Evolutionary conservation across 1,140 invertebrate species (phyloP).

Genomic region (Laupala kohalensis): DNA sequence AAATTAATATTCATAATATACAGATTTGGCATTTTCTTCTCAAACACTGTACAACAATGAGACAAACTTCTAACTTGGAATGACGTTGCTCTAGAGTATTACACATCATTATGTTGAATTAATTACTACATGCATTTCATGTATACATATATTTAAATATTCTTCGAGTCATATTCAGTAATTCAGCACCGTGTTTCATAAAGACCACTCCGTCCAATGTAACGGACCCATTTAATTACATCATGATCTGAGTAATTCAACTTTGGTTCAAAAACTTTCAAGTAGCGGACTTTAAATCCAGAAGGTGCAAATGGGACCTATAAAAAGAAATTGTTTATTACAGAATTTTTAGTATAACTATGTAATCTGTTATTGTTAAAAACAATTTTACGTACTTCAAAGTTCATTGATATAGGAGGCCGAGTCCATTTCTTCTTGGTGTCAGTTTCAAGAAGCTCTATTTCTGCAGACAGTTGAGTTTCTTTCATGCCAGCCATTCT

Average conservation of each 20-base stretch:
- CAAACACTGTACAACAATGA: neutral
- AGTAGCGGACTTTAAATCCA: slow-evolving; percentile 95
- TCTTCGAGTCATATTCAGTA: neutral
- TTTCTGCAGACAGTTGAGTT: slow-evolving; percentile 97
- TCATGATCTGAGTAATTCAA: slow-evolving; percentile 99
- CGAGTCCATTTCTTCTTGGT: slow-evolving; percentile 99
- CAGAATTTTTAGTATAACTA: neutral
- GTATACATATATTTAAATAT: neutral
- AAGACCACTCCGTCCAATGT: slow-evolving; percentile 95
- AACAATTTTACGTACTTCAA: slow-evolving; percentile 58
- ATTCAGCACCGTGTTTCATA: slow-evolving; percentile 96
- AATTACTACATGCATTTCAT: neutral
- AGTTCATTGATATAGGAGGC: slow-evolving; percentile 99
- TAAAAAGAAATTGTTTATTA: slow-evolving; percentile 18
- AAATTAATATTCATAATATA: neutral
- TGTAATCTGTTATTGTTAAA: neutral
- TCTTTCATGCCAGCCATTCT: slow-evolving; percentile 99
- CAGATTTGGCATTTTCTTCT: neutral
- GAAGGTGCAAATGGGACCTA: slow-evolving; percentile 87
- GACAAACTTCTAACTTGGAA: neutral
- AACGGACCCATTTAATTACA: slow-evolving; percentile 99
- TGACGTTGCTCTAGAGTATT: neutral
- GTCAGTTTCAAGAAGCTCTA: slow-evolving; percentile 96
- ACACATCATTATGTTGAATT: neutral
- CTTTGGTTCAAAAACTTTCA: slow-evolving; percentile 99